A percentile compares a stretch with the other conserved stretches of the same genome.
Evolutionary conservation across 2,113 vertebrate species (phyloP).

Genomic region (Steatornis caripensis): DNA sequence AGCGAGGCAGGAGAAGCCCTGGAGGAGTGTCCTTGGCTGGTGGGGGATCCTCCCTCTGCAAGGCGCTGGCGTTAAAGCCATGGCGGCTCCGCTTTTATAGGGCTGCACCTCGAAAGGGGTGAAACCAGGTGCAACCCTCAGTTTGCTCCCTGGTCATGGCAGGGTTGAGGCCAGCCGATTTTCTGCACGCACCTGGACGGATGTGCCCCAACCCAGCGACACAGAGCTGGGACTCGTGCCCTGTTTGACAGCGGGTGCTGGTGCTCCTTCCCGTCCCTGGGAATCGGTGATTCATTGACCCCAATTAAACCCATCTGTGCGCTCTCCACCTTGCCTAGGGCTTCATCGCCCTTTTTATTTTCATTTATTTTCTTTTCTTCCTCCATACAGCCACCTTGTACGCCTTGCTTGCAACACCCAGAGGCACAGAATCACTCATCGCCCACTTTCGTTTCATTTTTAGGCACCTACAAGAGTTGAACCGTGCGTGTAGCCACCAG

Average conservation of each 20-base stretch:
- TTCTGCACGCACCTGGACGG: rapidly evolving
- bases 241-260: rapidly evolving
- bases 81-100: rapidly evolving
- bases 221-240: not conserved
- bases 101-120: not conserved
- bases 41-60: not conserved
- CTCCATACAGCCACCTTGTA: rapidly evolving
- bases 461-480: not conserved
- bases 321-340: not conserved
- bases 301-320: not conserved
- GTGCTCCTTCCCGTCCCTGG: not conserved
- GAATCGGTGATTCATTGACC: not conserved
- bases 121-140: not conserved
- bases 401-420: not conserved
- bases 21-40: not conserved
- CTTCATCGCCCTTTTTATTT: not conserved
- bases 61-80: rapidly evolving
- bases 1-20: not conserved
- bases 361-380: not conserved
- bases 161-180: not conserved
- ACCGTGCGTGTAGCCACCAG: not conserved
- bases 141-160: not conserved
- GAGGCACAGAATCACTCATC: not conserved
- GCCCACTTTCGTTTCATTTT: rapidly evolving
- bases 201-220: not conserved